Percentiles rank a stretch among this genome's conserved stretches.
phyloP scores from a whole-genome alignment of 2,113 vertebrate species.

The Apus apus region DNA sequence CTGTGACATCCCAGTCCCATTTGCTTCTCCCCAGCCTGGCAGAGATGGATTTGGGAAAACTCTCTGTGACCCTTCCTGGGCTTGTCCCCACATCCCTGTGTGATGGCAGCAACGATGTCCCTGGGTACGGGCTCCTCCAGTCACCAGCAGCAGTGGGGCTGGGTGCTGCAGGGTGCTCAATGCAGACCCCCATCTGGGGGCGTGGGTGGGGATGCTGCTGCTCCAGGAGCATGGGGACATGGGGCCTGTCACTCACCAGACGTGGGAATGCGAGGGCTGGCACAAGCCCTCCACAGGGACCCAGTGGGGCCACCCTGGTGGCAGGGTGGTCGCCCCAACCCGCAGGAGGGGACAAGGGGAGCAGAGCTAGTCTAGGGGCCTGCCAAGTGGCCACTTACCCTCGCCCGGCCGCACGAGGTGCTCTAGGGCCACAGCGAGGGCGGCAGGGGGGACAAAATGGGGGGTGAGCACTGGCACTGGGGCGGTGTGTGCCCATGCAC shows the following conservation, averaged over 20 bases:
- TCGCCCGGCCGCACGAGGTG: not conserved
- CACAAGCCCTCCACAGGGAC: rapidly evolving
- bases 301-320: rapidly evolving
- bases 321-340: not conserved
- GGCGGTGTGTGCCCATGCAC: rapidly evolving
- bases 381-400: slow-evolving; percentile 50
- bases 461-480: not conserved
- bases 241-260: rapidly evolving
- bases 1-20: not conserved
- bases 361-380: slow-evolving; percentile 27
- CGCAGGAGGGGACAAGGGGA: not conserved
- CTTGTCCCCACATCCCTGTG: not conserved
- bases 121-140: not conserved
- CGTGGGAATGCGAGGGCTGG: not conserved
- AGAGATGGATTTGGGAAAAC: not conserved
- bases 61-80: not conserved
- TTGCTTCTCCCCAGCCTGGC: not conserved
- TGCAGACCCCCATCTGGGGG: rapidly evolving
- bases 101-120: rapidly evolving
- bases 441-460: slow-evolving; percentile 48
- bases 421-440: slow-evolving; percentile 4
- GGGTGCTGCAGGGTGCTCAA: not conserved
- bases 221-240: rapidly evolving
- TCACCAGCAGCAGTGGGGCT: rapidly evolving
- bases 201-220: not conserved